A percentile compares a stretch with the other conserved stretches of the same genome.
Conservation (phyloP, 2,888 invertebrate genomes). For the Caenorhabditis afra region DNA sequence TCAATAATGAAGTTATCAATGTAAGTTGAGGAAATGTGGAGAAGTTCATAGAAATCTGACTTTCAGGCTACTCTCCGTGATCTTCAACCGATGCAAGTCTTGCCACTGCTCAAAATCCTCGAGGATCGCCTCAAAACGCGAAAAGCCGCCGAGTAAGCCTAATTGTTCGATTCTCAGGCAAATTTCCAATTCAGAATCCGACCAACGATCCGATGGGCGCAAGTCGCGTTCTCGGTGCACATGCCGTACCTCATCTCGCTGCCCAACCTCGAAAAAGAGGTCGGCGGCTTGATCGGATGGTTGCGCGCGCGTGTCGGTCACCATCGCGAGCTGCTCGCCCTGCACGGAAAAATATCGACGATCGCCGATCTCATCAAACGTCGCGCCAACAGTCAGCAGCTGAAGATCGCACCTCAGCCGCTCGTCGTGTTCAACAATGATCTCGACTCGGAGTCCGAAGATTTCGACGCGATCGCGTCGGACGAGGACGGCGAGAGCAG, state of each 20-base stretch:
- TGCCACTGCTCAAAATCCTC: conserved; percentile 62
- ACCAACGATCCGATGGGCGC: conserved; percentile 65
- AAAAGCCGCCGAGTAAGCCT: conserved; percentile 55
- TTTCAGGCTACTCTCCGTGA: conserved; percentile 64
- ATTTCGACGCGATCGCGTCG: conserved; percentile 54
- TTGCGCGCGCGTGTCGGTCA: conserved; percentile 40
- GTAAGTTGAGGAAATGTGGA: conserved; percentile 17
- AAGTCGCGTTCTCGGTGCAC: conserved; percentile 58
- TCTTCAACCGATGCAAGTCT: conserved; percentile 58
- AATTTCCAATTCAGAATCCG: conserved; percentile 49
- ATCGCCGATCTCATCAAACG: conserved; percentile 60
- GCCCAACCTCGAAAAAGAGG: conserved; percentile 51
- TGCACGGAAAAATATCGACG: conserved; percentile 61
- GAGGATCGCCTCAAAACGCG: conserved; percentile 60
- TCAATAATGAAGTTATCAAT: conserved; percentile 51
- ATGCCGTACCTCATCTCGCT: conserved; percentile 63
- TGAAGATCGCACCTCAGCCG: conserved; percentile 54
- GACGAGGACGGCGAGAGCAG: conserved; percentile 61
- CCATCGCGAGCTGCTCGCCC: conserved; percentile 41
- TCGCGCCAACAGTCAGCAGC: conserved; percentile 52
- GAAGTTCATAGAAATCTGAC: background rate
- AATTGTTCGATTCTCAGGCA: background rate
- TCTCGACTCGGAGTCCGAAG: conserved; percentile 58
- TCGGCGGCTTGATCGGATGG: conserved; percentile 46
- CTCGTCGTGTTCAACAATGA: conserved; percentile 60